Evolutionary conservation across 2,113 vertebrate species (phyloP), one percentile per base, ranked within the genome.

Genomic region (Ptyas mucosa): DNA sequence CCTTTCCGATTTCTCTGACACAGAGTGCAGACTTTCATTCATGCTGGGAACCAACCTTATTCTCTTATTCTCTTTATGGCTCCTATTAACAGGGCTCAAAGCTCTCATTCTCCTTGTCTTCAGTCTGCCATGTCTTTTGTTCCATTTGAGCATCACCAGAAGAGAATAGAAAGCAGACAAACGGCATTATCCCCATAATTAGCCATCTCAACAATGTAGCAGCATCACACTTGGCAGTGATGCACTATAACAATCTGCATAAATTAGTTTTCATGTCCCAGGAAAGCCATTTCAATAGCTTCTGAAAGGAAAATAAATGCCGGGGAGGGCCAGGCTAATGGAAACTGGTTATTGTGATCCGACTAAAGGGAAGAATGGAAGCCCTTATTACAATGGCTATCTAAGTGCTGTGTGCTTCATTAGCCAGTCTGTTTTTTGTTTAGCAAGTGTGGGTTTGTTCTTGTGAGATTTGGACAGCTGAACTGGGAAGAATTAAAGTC

Each of bases 201-300:
- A 96, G 95, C 93, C 90, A 95, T 90, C 94, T 96, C 95, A 94
- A 94, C 93, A 96, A 90, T 85, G 86, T 54, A 94, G 88, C 86
- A 52, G 64, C 91, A 96, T 91, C 89, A 93, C 0, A 0, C 88
- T 46, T 58, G 94, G 75, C 91, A 69, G 61, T 94, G 94, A 94
- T 94, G 91, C 93, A 93, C 58, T 95, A 87, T 93, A 95, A 95
- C 95, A 95, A 96, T 96, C 96, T 96, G 94, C 95, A 96, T 96
- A 93, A 85, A 97, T 96, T 95, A 95, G 54, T 95, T 95, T 95
- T 94, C 87, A 21, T 64, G 46, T 96, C 93, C 87, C 93, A 93
- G 64, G 92, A 94, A 96, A 94, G 92, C 87, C 93, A 94, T 96
- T 95, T 94, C 90, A 93, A n/a, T 89, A 90, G 52, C 88, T 92